Evolutionary conservation across 2,888 invertebrate species (phyloP).

Genomic region (Agonopterix subpropinquella): DNA sequence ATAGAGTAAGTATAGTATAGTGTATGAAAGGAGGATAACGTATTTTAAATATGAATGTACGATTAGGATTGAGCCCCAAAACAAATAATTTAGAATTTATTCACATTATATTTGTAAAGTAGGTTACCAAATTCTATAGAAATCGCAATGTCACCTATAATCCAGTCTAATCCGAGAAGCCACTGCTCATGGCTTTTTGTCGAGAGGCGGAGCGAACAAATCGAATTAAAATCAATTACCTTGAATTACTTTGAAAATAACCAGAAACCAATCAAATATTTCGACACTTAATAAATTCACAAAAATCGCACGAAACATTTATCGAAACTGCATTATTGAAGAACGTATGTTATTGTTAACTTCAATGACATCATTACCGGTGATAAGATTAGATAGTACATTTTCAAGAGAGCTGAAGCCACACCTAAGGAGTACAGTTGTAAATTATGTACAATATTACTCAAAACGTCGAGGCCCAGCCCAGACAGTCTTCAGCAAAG

Average conservation of each 20-base stretch:
- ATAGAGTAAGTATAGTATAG: too few relatives aligned
- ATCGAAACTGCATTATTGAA: slow-evolving; percentile 23
- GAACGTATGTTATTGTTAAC: slow-evolving; percentile 34
- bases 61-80: too few relatives aligned
- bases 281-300: background rate
- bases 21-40: too few relatives aligned
- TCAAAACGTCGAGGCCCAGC: too few relatives aligned
- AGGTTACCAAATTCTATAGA: too few relatives aligned
- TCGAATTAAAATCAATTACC: slow-evolving; percentile 6
- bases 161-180: slow-evolving; percentile 3
- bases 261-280: background rate
- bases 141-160: background rate
- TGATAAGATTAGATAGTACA: slow-evolving; percentile 58
- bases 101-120: too few relatives aligned
- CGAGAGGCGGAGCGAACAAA: background rate
- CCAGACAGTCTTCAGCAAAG: too few relatives aligned
- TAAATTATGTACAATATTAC: too few relatives aligned
- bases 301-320: slow-evolving; percentile 16
- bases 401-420: slow-evolving; percentile 36
- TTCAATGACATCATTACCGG: slow-evolving; percentile 44
- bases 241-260: slow-evolving; percentile 3
- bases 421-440: slow-evolving; percentile 25
- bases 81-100: too few relatives aligned
- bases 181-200: background rate
- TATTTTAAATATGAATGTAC: too few relatives aligned